Conservation (phyloP, 2,797 vertebrate genomes). For the Cyclura pinguis region DNA sequence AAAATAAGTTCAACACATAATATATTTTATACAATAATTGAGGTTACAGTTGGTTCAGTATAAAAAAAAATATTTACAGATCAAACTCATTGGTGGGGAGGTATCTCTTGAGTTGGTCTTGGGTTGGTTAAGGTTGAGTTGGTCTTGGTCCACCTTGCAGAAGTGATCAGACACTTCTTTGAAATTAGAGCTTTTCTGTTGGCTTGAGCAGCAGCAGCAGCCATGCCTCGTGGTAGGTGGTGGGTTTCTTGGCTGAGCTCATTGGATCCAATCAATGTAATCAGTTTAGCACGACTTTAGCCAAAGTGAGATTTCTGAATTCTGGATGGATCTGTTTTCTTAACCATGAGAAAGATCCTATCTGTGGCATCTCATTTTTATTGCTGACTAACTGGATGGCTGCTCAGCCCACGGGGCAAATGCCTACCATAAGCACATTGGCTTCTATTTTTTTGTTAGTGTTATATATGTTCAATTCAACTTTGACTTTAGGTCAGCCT, state of each 20-base stretch:
- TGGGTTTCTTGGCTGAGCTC: background rate
- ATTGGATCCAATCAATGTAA: background rate
- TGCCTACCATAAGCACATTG: background rate
- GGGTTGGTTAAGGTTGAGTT: background rate
- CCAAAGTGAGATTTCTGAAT: no score
- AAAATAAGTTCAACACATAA: background rate
- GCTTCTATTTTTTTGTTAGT: background rate
- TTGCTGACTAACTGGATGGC: background rate
- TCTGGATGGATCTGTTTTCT: no score
- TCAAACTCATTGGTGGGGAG: background rate
- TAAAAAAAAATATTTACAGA: background rate
- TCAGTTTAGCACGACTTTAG: no score
- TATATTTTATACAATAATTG: conserved; percentile 4
- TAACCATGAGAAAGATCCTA: no score
- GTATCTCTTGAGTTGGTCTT: background rate
- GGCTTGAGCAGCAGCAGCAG: background rate
- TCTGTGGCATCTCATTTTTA: no score
- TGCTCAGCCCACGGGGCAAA: background rate
- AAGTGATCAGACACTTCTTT: background rate
- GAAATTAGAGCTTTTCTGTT: background rate
- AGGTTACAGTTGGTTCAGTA: conserved; percentile 6
- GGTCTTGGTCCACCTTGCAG: background rate
- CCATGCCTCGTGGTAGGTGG: no score
- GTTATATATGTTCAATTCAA: no score
- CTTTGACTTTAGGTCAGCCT: no score